Percentiles rank a stretch among this genome's conserved stretches.
Evolutionary conservation across 53 echinoderm and acorn worm genomes (phyloP).

Genomic region (Holothuria scabra): DNA sequence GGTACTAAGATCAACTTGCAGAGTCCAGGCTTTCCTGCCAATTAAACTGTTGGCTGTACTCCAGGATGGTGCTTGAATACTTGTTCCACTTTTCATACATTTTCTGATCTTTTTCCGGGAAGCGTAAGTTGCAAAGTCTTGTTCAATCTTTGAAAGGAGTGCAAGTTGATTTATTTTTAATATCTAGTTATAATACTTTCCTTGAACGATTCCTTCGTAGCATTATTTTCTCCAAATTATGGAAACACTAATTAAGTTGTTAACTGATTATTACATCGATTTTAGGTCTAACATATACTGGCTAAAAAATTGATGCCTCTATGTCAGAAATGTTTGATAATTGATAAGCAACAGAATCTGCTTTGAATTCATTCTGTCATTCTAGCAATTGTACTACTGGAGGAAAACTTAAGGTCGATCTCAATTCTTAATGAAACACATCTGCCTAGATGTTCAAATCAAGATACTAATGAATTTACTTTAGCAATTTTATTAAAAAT

Average conservation of each 20-base stretch:
- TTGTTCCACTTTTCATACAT: conserved; percentile 22
- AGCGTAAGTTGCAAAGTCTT: conserved; percentile 34
- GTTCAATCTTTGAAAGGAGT: conserved; percentile 23
- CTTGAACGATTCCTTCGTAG: no score
- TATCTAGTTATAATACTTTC: neutral
- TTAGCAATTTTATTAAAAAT: no score
- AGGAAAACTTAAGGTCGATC: neutral
- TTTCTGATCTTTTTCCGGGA: conserved; percentile 13
- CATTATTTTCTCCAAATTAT: no score
- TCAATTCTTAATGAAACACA: neutral
- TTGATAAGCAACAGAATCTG: no score
- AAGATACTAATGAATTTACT: no score
- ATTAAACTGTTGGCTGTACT: neutral
- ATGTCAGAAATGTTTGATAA: no score
- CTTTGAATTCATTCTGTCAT: neutral
- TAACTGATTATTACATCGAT: no score
- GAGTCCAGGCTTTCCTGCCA: neutral
- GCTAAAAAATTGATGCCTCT: neutral
- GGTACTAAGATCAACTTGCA: conserved; percentile 18
- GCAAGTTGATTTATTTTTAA: neutral
- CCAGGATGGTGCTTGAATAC: conserved; percentile 6
- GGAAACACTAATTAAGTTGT: no score
- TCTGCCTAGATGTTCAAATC: no score
- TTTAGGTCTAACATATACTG: no score
- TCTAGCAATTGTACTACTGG: neutral